Percentiles rank a stretch among this genome's conserved stretches.
Conservation (phyloP, 1,140 invertebrate species). For the Bombus soroeensis region DNA sequence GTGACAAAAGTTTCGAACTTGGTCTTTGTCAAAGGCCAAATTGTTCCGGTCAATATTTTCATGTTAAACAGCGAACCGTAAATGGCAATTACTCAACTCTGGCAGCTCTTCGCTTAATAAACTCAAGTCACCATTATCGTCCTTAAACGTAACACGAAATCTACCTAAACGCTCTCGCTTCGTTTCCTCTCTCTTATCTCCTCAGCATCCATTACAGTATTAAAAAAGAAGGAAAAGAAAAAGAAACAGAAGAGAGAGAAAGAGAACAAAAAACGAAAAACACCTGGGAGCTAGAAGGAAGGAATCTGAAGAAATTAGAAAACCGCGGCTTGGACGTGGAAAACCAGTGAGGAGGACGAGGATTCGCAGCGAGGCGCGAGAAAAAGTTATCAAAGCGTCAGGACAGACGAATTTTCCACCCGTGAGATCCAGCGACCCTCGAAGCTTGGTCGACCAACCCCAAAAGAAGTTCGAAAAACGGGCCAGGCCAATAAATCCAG, state of each 20-base stretch:
- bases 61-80: background rate
- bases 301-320: background rate
- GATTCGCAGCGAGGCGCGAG: background rate
- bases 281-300: background rate
- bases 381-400: slow-evolving; percentile 32
- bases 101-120: background rate
- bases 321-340: background rate
- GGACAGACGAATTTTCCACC: slow-evolving; percentile 41
- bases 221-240: slow-evolving; percentile 3
- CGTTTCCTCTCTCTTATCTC: background rate
- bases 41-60: background rate
- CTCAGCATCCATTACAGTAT: slow-evolving; percentile 15
- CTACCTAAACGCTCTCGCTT: background rate
- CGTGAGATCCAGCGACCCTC: background rate
- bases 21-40: background rate
- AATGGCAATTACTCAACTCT: slow-evolving; percentile 10
- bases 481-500: slow-evolving; percentile 58
- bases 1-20: background rate
- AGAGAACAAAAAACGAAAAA: no score
- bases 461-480: slow-evolving; percentile 8
- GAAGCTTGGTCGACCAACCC: background rate
- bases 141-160: background rate
- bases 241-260: background rate
- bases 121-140: slow-evolving; percentile 1
- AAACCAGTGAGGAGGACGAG: background rate